phyloP scores from a whole-genome alignment of 2,797 vertebrate species.

The Chelmon rostratus region DNA sequence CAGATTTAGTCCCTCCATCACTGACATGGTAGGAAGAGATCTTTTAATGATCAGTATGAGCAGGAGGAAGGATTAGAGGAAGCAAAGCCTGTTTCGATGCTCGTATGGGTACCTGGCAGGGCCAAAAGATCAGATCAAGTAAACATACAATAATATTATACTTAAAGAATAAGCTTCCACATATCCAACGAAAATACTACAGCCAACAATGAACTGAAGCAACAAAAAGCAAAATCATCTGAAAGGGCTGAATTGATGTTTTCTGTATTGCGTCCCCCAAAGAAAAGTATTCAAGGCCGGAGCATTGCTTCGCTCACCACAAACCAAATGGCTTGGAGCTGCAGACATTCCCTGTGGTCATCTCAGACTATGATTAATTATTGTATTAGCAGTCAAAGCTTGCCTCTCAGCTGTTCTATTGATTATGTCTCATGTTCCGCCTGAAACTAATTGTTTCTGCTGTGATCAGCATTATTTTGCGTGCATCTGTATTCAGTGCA shows the following conservation, averaged over 20 bases:
- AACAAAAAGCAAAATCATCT: background rate
- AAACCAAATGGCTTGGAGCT: constrained; percentile 34
- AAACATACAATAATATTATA: background rate
- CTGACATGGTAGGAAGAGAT: background rate
- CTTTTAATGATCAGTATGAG: background rate
- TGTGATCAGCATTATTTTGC: constrained; percentile 34
- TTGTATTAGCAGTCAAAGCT: constrained; percentile 66
- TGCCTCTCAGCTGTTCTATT: constrained; percentile 66
- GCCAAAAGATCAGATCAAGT: background rate
- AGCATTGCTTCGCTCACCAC: constrained; percentile 25
- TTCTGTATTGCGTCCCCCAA: background rate
- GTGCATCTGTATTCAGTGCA: background rate
- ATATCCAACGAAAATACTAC: background rate
- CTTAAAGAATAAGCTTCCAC: background rate
- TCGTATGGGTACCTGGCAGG: background rate
- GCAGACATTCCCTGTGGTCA: constrained; percentile 55
- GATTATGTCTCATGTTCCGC: constrained; percentile 71
- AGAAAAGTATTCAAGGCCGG: constrained; percentile 13
- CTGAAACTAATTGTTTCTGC: constrained; percentile 58
- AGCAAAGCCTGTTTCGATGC: background rate
- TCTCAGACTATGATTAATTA: constrained; percentile 70
- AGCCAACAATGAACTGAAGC: background rate
- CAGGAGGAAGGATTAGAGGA: background rate
- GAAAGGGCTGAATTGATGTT: constrained; percentile 3
- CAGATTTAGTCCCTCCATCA: background rate